phyloP scores from a whole-genome alignment of 2,888 invertebrate genomes.

The Heliconius ismenius region DNA sequence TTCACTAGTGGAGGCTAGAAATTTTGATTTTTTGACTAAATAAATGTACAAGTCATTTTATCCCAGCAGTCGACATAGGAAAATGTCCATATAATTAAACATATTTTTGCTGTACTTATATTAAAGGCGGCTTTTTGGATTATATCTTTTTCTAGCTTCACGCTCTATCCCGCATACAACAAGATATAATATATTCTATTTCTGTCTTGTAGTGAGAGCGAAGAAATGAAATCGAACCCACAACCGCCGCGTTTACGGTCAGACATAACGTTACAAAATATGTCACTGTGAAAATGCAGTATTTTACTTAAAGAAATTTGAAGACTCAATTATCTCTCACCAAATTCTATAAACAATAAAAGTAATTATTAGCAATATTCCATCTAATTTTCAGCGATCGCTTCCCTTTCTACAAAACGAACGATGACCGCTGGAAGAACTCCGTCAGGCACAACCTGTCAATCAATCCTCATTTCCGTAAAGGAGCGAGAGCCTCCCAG shows the following conservation, averaged over 20 bases:
- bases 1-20: background rate
- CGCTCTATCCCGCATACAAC: background rate
- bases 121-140: too few relatives aligned
- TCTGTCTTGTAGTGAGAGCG: too few relatives aligned
- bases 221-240: background rate
- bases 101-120: too few relatives aligned
- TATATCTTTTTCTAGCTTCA: background rate
- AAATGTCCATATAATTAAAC: too few relatives aligned
- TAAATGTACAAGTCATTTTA: too few relatives aligned
- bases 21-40: too few relatives aligned
- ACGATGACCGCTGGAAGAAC: conserved; percentile 96
- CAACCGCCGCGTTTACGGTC: background rate
- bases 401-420: conserved; percentile 93
- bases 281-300: background rate
- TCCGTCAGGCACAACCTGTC: conserved; percentile 94
- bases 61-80: too few relatives aligned
- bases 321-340: too few relatives aligned
- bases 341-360: too few relatives aligned
- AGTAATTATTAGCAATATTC: background rate
- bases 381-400: conserved; percentile 84
- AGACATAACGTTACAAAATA: background rate
- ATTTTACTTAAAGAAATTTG: background rate
- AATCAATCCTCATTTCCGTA: conserved; percentile 94
- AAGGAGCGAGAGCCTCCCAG: conserved; percentile 92
- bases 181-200: background rate